A percentile compares a stretch with the other conserved stretches of the same genome.
phyloP scores from a whole-genome alignment of 2,113 vertebrate genomes.

The Hiodon tergisus region DNA sequence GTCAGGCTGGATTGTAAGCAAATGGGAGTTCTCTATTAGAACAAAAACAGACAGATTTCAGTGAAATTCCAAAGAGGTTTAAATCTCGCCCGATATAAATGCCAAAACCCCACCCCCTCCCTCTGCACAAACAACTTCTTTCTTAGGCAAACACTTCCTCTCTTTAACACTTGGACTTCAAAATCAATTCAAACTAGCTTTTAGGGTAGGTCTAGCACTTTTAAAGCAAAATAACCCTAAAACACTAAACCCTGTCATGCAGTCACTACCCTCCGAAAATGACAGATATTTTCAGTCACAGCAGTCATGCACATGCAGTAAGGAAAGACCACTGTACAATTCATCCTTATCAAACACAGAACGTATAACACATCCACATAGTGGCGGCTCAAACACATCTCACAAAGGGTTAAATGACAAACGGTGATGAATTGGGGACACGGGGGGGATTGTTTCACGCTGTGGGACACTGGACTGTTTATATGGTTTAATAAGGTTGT shows the following conservation, averaged over 20 bases:
- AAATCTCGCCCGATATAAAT: conserved; percentile 33
- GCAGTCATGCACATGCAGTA: neutral
- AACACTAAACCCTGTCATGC: conserved; percentile 5
- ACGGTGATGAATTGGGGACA: neutral
- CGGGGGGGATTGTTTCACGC: neutral
- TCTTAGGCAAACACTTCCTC: conserved; percentile 44
- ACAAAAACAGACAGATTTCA: conserved; percentile 50
- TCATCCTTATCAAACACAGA: neutral
- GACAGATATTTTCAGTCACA: conserved; percentile 3
- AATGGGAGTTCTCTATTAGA: conserved; percentile 82
- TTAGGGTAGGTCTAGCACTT: conserved; percentile 51
- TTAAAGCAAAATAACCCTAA: conserved; percentile 42
- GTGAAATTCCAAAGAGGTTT: conserved; percentile 52
- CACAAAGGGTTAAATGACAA: neutral
- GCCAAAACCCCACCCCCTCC: conserved; percentile 32
- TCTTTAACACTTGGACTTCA: conserved; percentile 49
- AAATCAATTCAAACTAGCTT: conserved; percentile 57
- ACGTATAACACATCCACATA: neutral
- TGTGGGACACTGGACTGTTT: neutral
- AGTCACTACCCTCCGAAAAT: neutral
- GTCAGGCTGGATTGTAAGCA: conserved; percentile 98
- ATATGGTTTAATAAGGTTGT: neutral
- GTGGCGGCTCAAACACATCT: neutral
- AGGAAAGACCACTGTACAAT: neutral
- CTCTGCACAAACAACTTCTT: conserved; percentile 31